Evolutionary conservation across 2,113 vertebrate species (phyloP).

Genomic region (Zapornia atra): DNA sequence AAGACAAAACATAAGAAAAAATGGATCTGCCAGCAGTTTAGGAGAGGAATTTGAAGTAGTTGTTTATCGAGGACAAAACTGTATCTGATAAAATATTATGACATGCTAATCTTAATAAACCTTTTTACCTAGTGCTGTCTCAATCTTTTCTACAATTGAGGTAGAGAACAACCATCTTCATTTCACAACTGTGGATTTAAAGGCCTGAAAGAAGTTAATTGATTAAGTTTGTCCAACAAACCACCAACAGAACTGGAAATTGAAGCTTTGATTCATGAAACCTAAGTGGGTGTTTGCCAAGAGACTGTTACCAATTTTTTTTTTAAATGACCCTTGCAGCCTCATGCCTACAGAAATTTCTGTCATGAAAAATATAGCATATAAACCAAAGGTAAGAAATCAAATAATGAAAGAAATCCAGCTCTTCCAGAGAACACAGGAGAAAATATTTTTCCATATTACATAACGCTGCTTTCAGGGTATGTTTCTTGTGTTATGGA

Average conservation of each 20-base stretch:
- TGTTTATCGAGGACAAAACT: neutral
- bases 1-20: neutral
- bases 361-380: neutral
- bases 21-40: neutral
- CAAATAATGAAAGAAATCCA: neutral
- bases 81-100: neutral
- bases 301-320: neutral
- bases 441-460: neutral
- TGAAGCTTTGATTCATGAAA: neutral
- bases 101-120: neutral
- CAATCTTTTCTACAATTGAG: neutral
- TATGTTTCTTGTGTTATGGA: neutral
- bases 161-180: neutral
- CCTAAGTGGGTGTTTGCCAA: neutral
- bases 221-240: neutral
- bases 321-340: neutral
- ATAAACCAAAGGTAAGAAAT: neutral
- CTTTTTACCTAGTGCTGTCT: neutral
- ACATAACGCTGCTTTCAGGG: neutral
- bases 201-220: neutral
- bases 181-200: neutral
- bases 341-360: neutral
- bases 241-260: neutral
- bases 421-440: neutral
- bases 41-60: neutral